Evolutionary conservation across 2,888 invertebrate genomes (phyloP), one percentile per base, ranked within the genome.

Genomic region (Lissocephala sabroskyi): DNA sequence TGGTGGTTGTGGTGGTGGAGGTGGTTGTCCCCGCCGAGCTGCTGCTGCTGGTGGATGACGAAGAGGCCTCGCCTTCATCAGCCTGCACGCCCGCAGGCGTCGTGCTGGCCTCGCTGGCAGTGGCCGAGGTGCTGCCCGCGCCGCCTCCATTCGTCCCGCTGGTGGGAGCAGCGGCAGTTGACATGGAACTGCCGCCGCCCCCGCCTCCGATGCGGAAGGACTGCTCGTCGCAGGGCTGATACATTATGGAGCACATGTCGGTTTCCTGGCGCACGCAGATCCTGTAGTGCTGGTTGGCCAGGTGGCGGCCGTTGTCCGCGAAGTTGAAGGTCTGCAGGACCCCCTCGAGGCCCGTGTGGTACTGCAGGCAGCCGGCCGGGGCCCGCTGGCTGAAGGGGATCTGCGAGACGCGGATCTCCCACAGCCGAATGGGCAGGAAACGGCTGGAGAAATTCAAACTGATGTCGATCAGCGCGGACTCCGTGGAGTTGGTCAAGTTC

Each of bases 341-440:
- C 83, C 92, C 92, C 67, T 88, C 89, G 2, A 83, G 74, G 6
- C 87, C 87, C 0, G 88, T 89, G 70, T 88, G 89, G 75, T 92
- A 93, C 82, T 94, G 94, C 33, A 92, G 82, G 71, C 94, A 94
- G 11, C 91, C 90, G 16, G 90, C 88, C 0, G 94, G 94, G 0
- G 93, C 92, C 1, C 92, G 86, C 67, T 92, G 88, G 14, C 90
- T 90, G 36, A 94, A 91, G 0, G 91, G 92, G 82, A 94, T 87
- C 84, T 94, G 94, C 0, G 89, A 87, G 0, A 94, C 86, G 42
- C 90, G 86, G 77, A 94, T 88, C 82, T 94, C 91, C 94, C 94
- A 94, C 53, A 94, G 85, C 0, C 94, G 87, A 1, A 90, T 88
- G 1, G 90, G 88, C 66, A 90, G 86, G 56, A 91, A 88, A 0